Base-by-base conservation (phyloP, 37 sponge, comb jelly and placozoan species). In the Halisarca cf. caerulea region DNA sequence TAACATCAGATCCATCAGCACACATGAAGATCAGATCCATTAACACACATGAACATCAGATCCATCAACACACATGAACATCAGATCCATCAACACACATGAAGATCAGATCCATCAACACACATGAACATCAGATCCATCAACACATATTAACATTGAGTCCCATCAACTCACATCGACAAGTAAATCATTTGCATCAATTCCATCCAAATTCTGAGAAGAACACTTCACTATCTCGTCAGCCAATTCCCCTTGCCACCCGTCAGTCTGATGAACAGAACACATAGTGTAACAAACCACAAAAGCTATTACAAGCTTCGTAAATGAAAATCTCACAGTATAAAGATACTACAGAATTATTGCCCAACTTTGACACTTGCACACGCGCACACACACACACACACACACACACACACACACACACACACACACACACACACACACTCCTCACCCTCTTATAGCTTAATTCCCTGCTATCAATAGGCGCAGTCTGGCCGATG, bases 401-500 rank as follows among this genome's bases (percentile, higher is more conserved):
- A 78, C 69, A 27, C 69, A 27, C 69, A 9, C 14, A 66, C 69
- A 66, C 69, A 66, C 69, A 27, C 69, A 66, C 79, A 47, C 53
- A 47, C 30, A 47, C 53, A 7, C 18, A 36, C 32, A 30, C 4
- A 21, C 17, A 41, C 23, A 69, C 6, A 32, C 27, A 36, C 71
- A 4, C n/a, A n/a, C 11, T 18, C 33, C 69, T 27, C 24, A 74
- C 77, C 77, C 36, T 74, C n/a, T 9, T n/a, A 40, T 41, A 74
- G 23, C 21, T 25, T 20, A 25, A n/a, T 2, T 41, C 25, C 23
- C 41, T 15, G 7, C 1, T 43, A 25, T 74, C 77, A 24, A 74
- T 41, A n/a, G 86, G 79, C 81, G 89, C 85, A 2, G 91, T 89
- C 85, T 93, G 94, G 36, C 91, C 94, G 75, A 96, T 68, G 41